Conservation (phyloP, 2,113 vertebrate genomes). For the Neotragus pygmaeus region DNA sequence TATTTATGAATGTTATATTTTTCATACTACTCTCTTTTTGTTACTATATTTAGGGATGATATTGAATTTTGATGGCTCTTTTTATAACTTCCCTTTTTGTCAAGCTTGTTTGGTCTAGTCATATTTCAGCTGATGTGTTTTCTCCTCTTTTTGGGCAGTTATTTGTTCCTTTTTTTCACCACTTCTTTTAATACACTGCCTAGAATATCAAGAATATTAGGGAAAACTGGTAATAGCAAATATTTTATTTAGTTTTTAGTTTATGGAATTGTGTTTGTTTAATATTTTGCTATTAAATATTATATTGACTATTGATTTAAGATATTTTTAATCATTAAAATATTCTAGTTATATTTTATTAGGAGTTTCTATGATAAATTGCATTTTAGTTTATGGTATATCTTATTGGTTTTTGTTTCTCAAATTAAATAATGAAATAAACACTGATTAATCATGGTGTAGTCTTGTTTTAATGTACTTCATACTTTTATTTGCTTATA, state of each 20-base stretch:
- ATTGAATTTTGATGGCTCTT: constrained; percentile 9
- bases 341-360: background rate
- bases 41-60: background rate
- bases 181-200: background rate
- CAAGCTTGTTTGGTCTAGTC: background rate
- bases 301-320: constrained; percentile 2
- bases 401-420: background rate
- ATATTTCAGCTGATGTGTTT: background rate
- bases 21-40: background rate
- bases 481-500: constrained; percentile 14
- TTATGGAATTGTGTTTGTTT: background rate
- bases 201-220: background rate
- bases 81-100: background rate
- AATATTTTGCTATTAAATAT: background rate
- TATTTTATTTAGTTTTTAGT: constrained; percentile 6
- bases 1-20: background rate
- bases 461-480: constrained; percentile 35
- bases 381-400: background rate
- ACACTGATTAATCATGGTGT: background rate
- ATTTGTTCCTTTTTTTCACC: background rate
- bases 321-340: background rate
- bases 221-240: background rate
- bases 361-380: background rate
- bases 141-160: background rate
- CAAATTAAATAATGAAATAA: constrained; percentile 41